phyloP scores from a whole-genome alignment of 30 jellyfish, hydroid and myxozoan species.

The Aurelia sp. region DNA sequence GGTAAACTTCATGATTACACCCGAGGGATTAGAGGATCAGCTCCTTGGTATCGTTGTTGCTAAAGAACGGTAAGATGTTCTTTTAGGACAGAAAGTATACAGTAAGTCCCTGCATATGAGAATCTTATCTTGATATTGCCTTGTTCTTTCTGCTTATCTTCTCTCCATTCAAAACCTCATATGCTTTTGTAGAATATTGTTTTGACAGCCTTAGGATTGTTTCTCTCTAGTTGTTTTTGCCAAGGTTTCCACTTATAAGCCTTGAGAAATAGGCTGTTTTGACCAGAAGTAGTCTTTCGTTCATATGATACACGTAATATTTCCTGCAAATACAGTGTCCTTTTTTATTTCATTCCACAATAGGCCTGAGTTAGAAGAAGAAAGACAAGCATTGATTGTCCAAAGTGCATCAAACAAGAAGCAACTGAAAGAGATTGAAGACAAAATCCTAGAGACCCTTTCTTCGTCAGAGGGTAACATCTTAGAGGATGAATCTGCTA shows the following conservation, averaged over 20 bases:
- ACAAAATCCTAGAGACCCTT: conserved; percentile 88
- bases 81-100: neutral
- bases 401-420: conserved; percentile 93
- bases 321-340: too few species aligned
- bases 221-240: too few species aligned
- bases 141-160: too few species aligned
- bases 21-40: conserved; percentile 98
- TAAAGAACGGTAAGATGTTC: conserved; percentile 77
- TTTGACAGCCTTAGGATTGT: too few species aligned
- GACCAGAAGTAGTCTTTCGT: too few species aligned
- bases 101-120: too few species aligned
- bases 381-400: conserved; percentile 93
- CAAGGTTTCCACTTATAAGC: too few species aligned
- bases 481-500: conserved; percentile 97
- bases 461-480: conserved; percentile 96
- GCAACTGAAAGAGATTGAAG: conserved; percentile 93
- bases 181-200: too few species aligned
- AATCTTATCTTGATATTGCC: too few species aligned
- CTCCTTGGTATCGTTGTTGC: conserved; percentile 99
- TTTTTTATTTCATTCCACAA: neutral
- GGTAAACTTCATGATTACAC: conserved; percentile 97
- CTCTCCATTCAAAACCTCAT: too few species aligned
- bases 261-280: too few species aligned
- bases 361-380: conserved; percentile 98
- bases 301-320: too few species aligned